Evolutionary conservation across 92 coral and sea anemone genomes (phyloP).

Genomic region (Epizoanthus rinbou): DNA sequence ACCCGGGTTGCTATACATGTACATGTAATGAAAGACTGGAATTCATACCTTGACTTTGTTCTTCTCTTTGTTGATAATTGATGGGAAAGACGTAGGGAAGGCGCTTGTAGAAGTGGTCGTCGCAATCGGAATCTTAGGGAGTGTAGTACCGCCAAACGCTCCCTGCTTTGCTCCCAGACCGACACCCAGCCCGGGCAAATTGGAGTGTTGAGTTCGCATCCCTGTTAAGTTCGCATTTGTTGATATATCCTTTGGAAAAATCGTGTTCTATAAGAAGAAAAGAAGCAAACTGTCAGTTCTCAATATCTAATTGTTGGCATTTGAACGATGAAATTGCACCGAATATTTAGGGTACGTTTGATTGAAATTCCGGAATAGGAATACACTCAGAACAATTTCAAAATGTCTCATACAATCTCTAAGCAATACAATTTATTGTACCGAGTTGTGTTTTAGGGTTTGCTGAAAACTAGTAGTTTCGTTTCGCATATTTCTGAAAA

Average conservation of each 20-base stretch:
- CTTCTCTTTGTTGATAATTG: slow-evolving; percentile 79
- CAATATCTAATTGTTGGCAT: too few species aligned
- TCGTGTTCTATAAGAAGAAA: not conserved
- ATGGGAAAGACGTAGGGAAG: slow-evolving; percentile 91
- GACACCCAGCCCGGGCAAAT: slow-evolving; percentile 57
- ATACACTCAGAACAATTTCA: too few species aligned
- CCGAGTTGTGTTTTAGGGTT: too few species aligned
- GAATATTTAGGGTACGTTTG: too few species aligned
- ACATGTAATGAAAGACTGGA: too few species aligned
- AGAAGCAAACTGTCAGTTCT: not conserved
- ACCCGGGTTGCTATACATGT: too few species aligned
- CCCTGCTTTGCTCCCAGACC: slow-evolving; percentile 63
- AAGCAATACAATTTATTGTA: too few species aligned
- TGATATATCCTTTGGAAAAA: slow-evolving; percentile 72
- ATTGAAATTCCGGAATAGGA: too few species aligned
- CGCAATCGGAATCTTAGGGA: slow-evolving; percentile 92
- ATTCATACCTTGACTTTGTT: slow-evolving; percentile 76
- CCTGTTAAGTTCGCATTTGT: slow-evolving; percentile 41
- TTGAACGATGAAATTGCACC: too few species aligned
- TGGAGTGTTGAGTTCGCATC: slow-evolving; percentile 60
- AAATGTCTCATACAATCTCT: too few species aligned
- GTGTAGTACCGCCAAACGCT: slow-evolving; percentile 64
- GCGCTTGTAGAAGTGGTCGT: slow-evolving; percentile 75
- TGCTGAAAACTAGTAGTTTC: too few species aligned
- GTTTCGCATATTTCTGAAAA: too few species aligned